Evolutionary conservation across 2,888 invertebrate genomes (phyloP).

Genomic region (Eudemis profundana): DNA sequence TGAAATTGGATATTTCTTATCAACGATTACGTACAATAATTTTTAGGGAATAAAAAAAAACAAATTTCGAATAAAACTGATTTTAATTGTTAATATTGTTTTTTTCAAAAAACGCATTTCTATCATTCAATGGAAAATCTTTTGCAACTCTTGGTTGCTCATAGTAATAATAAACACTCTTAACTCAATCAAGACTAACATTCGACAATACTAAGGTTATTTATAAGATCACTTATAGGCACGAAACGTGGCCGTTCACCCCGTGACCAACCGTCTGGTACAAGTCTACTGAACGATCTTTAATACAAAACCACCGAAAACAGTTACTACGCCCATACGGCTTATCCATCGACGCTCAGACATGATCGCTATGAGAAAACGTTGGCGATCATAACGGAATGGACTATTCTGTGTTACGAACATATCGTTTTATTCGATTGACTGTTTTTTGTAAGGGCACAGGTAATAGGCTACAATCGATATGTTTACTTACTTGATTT

Average conservation of each 20-base stretch:
- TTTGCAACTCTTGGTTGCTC: too few species aligned
- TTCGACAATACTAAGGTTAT: constrained; percentile 38
- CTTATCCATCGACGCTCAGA: constrained; percentile 60
- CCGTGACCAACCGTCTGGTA: constrained; percentile 62
- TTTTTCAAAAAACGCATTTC: too few species aligned
- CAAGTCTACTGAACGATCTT: constrained; percentile 67
- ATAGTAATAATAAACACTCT: constrained; percentile 2
- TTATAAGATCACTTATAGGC: constrained; percentile 59
- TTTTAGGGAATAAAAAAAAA: too few species aligned
- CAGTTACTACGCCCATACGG: constrained; percentile 47
- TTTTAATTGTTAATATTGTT: background rate
- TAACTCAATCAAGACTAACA: background rate
- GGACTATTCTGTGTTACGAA: constrained; percentile 49
- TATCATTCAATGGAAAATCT: too few species aligned
- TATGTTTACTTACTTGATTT: constrained; percentile 61
- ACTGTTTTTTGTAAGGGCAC: constrained; percentile 50
- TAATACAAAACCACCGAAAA: constrained; percentile 50
- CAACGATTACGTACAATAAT: too few species aligned
- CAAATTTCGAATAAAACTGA: too few species aligned
- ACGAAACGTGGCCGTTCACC: constrained; percentile 69
- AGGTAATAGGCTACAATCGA: constrained; percentile 60
- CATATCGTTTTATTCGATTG: constrained; percentile 45
- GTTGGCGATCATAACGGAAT: constrained; percentile 56
- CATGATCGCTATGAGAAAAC: constrained; percentile 47
- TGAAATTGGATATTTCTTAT: too few species aligned